Percentiles rank a stretch among this genome's conserved stretches.
Conservation (phyloP, 2,797 vertebrate genomes). For the Sebastiscus albofasciatus region DNA sequence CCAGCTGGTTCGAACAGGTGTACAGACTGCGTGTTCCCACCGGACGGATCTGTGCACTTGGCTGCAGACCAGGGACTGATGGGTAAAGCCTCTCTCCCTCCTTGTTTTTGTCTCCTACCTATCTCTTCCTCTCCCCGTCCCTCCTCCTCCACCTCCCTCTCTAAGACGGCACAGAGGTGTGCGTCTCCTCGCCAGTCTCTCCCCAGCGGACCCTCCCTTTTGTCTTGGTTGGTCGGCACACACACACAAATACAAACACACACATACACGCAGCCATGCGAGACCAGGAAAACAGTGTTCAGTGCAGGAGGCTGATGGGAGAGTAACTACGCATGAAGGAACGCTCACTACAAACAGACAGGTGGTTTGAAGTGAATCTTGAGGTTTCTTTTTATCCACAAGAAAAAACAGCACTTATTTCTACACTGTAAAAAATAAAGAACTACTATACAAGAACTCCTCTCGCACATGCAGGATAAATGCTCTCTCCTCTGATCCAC, state of each 20-base stretch:
- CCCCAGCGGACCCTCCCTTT: constrained; percentile 30
- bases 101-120: constrained; percentile 4
- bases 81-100: constrained; percentile 78
- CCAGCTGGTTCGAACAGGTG: constrained; percentile 98
- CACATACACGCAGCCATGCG: constrained; percentile 46
- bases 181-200: constrained; percentile 19
- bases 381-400: constrained; percentile 27
- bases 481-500: neutral
- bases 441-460: neutral
- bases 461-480: neutral
- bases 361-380: constrained; percentile 25
- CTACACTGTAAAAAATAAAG: neutral
- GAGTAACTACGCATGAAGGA: constrained; percentile 65
- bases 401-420: neutral
- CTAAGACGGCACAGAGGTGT: constrained; percentile 25
- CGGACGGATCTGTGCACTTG: constrained; percentile 90
- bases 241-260: constrained; percentile 13
- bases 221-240: constrained; percentile 50
- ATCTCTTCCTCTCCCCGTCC: neutral
- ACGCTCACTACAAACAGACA: constrained; percentile 30
- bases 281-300: constrained; percentile 68
- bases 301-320: constrained; percentile 59
- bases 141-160: neutral
- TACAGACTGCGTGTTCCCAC: constrained; percentile 88
- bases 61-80: constrained; percentile 89